Percentiles rank a stretch among this genome's conserved stretches.
Evolutionary conservation across 2,113 vertebrate species (phyloP).

Genomic region (Rhegmatorhina hoffmannsi): DNA sequence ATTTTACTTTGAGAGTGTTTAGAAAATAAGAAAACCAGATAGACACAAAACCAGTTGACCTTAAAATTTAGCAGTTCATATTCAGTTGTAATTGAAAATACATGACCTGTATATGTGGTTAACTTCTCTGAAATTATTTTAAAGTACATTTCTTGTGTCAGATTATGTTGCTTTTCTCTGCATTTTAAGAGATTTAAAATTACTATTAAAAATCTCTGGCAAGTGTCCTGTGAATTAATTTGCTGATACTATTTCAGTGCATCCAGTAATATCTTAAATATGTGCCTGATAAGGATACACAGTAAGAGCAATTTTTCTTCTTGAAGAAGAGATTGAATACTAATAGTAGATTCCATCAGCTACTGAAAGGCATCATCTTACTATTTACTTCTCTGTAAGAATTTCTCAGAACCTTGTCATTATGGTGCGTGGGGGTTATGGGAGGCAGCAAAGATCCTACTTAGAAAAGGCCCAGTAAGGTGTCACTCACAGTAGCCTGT

Average conservation of each 20-base stretch:
- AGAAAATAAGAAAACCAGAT: not conserved
- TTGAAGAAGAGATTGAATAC: not conserved
- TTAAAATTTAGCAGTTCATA: not conserved
- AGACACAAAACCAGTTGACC: not conserved
- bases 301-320: not conserved
- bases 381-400: not conserved
- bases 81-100: not conserved
- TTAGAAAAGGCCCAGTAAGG: not conserved
- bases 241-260: not conserved
- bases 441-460: not conserved
- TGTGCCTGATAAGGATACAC: not conserved
- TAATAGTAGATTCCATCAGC: not conserved
- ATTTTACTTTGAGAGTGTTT: not conserved
- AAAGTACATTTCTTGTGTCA: not conserved
- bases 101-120: not conserved
- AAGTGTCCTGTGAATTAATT: not conserved
- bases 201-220: not conserved
- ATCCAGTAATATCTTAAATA: not conserved
- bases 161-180: not conserved
- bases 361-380: not conserved
- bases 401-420: not conserved
- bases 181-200: not conserved
- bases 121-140: constrained; percentile 2
- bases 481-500: not conserved
- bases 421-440: fast-evolving